Evolutionary conservation across 2,888 invertebrate genomes (phyloP).

Genomic region (Hybos culiciformis): DNA sequence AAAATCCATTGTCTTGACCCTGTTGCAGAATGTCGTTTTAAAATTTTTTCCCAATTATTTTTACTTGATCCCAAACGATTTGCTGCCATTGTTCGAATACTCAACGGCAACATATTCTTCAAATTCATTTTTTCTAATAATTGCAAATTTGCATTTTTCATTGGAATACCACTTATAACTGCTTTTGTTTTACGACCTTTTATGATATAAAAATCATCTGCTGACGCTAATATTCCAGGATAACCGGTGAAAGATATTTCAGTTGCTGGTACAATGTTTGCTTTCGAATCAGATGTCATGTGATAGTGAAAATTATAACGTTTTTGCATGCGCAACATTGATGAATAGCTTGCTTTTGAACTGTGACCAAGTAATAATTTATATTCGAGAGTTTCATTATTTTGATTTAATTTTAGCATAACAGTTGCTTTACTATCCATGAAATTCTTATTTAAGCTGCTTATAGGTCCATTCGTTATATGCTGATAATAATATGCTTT

Average conservation of each 20-base stretch:
- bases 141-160: conserved; percentile 57
- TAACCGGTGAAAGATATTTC: conserved; percentile 69
- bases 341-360: conserved; percentile 63
- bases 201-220: conserved; percentile 69
- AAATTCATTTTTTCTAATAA: conserved; percentile 57
- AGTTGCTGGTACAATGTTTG: conserved; percentile 47
- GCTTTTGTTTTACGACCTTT: conserved; percentile 43
- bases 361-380: conserved; percentile 65
- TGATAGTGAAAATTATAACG: conserved; percentile 70
- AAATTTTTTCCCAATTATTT: conserved; percentile 55
- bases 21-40: conserved; percentile 61
- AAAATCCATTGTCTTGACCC: conserved; percentile 82
- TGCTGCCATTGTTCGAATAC: conserved; percentile 66
- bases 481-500: conserved; percentile 33
- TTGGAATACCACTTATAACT: conserved; percentile 61
- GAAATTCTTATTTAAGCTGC: conserved; percentile 47
- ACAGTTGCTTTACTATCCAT: conserved; percentile 38
- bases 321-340: conserved; percentile 75
- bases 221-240: conserved; percentile 67
- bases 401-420: conserved; percentile 27
- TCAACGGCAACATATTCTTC: conserved; percentile 41
- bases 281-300: conserved; percentile 37
- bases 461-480: conserved; percentile 24
- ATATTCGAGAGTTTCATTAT: conserved; percentile 19
- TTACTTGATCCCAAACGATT: conserved; percentile 64